phyloP scores from a whole-genome alignment of 2,888 invertebrate species.

The Cataglyphis cursor region DNA sequence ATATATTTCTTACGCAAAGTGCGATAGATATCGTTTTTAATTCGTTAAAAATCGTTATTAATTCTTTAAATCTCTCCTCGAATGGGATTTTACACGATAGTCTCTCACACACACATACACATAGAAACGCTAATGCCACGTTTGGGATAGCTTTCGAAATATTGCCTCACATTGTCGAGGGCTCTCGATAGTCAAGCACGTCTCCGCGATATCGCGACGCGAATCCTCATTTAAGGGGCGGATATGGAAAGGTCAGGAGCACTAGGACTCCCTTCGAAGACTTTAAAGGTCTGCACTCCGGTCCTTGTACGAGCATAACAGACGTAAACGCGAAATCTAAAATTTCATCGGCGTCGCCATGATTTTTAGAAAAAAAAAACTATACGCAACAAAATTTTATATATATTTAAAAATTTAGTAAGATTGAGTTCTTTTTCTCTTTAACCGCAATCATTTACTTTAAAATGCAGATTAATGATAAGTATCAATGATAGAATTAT shows the following conservation, averaged over 20 bases:
- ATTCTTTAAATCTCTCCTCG: neutral
- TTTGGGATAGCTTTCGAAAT: constrained; percentile 49
- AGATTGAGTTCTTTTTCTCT: neutral
- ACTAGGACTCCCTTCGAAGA: constrained; percentile 26
- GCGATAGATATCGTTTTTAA: neutral
- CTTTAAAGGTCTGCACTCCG: constrained; percentile 41
- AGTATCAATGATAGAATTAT: neutral
- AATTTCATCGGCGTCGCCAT: neutral
- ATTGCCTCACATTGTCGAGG: constrained; percentile 43
- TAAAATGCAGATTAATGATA: neutral
- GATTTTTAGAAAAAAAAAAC: neutral
- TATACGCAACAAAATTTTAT: neutral
- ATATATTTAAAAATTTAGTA: neutral
- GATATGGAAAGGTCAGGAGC: constrained; percentile 35
- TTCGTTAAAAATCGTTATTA: constrained; percentile 30
- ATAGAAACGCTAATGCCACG: constrained; percentile 38
- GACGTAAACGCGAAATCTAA: neutral
- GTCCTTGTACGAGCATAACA: constrained; percentile 12
- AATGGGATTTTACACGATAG: too few relatives aligned
- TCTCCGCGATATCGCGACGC: constrained; percentile 42
- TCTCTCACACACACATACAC: too few relatives aligned
- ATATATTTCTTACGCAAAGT: neutral
- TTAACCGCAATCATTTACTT: neutral
- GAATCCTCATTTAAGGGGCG: constrained; percentile 41
- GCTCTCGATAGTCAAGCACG: constrained; percentile 27